Conservation (phyloP, 2,113 vertebrate species). For the Leptobrachium leishanense region DNA sequence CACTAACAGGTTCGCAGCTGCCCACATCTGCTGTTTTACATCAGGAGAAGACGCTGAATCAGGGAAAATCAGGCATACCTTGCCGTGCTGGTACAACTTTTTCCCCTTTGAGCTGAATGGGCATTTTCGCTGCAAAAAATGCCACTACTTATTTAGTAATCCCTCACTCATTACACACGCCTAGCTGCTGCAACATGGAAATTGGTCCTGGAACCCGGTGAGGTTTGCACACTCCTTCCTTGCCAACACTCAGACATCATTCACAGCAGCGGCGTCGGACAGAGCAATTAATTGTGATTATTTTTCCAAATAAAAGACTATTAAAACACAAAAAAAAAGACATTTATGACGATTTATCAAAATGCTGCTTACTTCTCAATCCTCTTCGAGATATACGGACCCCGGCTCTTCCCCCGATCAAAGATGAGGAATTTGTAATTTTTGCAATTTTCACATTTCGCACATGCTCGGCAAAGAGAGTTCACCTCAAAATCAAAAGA, state of each 20-base stretch:
- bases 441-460: no score
- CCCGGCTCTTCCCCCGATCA: no score
- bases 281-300: no score
- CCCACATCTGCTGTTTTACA: constrained; percentile 52
- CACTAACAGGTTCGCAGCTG: constrained; percentile 57
- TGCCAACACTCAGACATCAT: background rate
- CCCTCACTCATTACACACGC: constrained; percentile 32
- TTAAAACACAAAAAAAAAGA: no score
- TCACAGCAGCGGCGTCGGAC: background rate
- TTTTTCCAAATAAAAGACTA: no score
- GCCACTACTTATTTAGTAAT: constrained; percentile 28
- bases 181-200: constrained; percentile 14
- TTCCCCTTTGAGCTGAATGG: constrained; percentile 41
- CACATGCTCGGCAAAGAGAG: no score
- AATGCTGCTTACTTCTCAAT: no score
- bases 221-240: constrained; percentile 33
- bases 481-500: no score
- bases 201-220: background rate
- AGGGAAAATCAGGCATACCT: constrained; percentile 5
- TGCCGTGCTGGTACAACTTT: background rate
- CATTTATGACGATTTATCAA: no score
- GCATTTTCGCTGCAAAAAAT: constrained; percentile 38
- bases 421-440: no score
- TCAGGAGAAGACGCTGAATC: constrained; percentile 32
- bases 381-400: no score